A percentile compares a stretch with the other conserved stretches of the same genome.
Evolutionary conservation across 1,140 invertebrate genomes (phyloP).

Genomic region (Eriocheir sinensis): DNA sequence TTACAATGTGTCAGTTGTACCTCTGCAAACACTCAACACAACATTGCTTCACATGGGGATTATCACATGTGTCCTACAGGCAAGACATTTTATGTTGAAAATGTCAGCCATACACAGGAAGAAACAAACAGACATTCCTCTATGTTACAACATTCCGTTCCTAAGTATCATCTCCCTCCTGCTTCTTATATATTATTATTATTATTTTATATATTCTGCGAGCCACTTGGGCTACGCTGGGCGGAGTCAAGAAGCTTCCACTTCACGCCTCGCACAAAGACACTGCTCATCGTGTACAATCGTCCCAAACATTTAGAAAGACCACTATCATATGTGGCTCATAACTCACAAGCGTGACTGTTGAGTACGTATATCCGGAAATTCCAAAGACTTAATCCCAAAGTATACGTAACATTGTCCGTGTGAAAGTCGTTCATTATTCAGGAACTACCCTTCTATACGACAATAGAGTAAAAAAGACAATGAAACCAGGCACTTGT

Average conservation of each 20-base stretch:
- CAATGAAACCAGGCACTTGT: background rate
- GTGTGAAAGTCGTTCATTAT: background rate
- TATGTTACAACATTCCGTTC: background rate
- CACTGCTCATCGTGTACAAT: background rate
- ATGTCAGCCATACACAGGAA: no score
- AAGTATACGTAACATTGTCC: background rate
- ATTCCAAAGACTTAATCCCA: background rate
- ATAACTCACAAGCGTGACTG: background rate
- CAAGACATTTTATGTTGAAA: no score
- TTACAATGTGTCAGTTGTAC: no score
- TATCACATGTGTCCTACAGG: no score
- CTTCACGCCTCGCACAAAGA: background rate
- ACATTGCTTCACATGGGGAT: no score
- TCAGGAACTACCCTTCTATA: background rate
- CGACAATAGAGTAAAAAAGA: background rate
- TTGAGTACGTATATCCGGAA: background rate
- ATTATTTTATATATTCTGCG: no score
- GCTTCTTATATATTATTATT: background rate
- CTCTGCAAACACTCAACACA: no score
- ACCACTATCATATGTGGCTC: background rate
- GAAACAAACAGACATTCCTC: background rate
- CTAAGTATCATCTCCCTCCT: background rate
- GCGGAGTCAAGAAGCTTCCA: background rate
- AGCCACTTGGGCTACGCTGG: conserved; percentile 9
- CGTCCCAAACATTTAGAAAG: background rate